A percentile compares a stretch with the other conserved stretches of the same genome.
Conservation (phyloP, 1,140 invertebrate genomes). For the Drosophila albomicans region DNA sequence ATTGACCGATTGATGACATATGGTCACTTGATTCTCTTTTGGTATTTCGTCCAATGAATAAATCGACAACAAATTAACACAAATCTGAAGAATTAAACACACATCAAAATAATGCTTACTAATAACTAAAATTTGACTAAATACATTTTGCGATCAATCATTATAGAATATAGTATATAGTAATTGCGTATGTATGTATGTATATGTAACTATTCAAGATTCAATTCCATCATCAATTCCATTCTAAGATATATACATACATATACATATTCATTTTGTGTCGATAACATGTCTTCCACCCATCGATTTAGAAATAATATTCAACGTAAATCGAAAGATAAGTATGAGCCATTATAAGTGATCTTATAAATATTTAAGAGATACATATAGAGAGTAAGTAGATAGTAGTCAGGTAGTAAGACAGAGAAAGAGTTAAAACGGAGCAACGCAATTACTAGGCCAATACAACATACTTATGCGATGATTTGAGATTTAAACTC, state of each 20-base stretch:
- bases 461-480: conserved; percentile 43
- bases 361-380: conserved; percentile 28
- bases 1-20: conserved; percentile 18
- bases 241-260: conserved; percentile 47
- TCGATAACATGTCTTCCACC: conserved; percentile 11
- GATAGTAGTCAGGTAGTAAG: conserved; percentile 29
- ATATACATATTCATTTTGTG: conserved; percentile 34
- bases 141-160: conserved; percentile 42
- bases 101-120: conserved; percentile 62
- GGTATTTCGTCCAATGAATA: conserved; percentile 10
- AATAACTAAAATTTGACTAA: conserved; percentile 70
- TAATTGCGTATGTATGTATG: neutral
- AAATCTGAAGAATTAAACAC: conserved; percentile 51
- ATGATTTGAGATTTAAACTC: conserved; percentile 28
- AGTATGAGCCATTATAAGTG: conserved; percentile 23
- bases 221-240: conserved; percentile 25
- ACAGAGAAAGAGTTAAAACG: conserved; percentile 31
- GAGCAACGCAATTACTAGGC: conserved; percentile 42
- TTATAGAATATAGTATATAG: conserved; percentile 4
- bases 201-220: conserved; percentile 21
- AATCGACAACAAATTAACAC: conserved; percentile 43
- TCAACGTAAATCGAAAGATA: conserved; percentile 27
- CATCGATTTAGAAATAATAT: conserved; percentile 27
- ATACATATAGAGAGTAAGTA: conserved; percentile 6
- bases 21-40: conserved; percentile 2